A percentile compares a stretch with the other conserved stretches of the same genome.
Evolutionary conservation across 2,113 vertebrate species (phyloP).

Genomic region (Percopsis transmontana): DNA sequence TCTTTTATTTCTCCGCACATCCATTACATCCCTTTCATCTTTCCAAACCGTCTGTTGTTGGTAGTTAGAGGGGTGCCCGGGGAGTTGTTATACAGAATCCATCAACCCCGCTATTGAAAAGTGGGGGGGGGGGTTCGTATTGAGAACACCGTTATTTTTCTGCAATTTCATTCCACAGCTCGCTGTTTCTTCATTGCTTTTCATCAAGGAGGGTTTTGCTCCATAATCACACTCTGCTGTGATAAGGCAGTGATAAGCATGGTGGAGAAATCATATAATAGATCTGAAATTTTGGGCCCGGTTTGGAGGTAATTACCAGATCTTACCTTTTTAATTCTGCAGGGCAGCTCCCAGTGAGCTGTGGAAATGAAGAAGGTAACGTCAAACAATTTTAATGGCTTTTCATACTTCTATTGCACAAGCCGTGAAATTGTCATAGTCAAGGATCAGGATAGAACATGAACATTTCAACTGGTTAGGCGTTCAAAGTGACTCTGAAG

Average conservation of each 20-base stretch:
- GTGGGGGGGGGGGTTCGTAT: background rate
- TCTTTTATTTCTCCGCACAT: conserved; percentile 34
- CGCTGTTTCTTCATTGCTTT: conserved; percentile 40
- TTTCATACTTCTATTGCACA: conserved; percentile 21
- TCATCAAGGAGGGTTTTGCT: conserved; percentile 27
- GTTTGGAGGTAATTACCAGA: conserved; percentile 64
- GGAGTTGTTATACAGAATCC: conserved; percentile 39
- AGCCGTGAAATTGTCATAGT: no score
- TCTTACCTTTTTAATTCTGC: conserved; percentile 64
- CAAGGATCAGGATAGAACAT: no score
- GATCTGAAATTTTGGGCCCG: conserved; percentile 38
- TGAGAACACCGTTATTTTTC: conserved; percentile 13
- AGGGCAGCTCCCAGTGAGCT: conserved; percentile 58
- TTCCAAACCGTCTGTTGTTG: conserved; percentile 32
- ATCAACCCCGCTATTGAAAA: conserved; percentile 24
- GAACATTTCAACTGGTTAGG: no score
- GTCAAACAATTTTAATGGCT: conserved; percentile 61
- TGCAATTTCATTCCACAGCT: no score
- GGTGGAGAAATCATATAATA: conserved; percentile 53
- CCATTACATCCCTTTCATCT: conserved; percentile 42
- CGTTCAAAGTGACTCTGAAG: no score
- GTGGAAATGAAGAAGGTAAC: conserved; percentile 45
- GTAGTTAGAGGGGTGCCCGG: conserved; percentile 10
- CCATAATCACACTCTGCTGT: conserved; percentile 38
- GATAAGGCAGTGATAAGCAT: conserved; percentile 53